Base-by-base conservation (phyloP, 2,797 vertebrate genomes). In the Gastrophryne carolinensis region DNA sequence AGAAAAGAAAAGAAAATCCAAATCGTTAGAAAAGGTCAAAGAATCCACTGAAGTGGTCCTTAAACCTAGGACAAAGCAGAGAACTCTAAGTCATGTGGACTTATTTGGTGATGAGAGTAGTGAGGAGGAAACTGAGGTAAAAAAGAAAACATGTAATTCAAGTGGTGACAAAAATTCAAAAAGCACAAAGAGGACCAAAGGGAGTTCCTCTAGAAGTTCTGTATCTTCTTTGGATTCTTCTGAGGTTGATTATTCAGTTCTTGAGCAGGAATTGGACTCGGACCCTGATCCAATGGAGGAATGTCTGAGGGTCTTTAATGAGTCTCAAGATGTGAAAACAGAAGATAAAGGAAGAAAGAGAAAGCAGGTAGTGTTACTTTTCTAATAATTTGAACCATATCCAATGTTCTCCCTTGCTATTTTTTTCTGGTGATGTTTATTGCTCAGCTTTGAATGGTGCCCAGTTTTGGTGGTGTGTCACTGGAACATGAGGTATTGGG, bases 281-380 rank as follows among this genome's bases (percentile, higher is more conserved):
- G 96, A 98, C 75, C 92, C 92, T 0, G 98, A 99, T 75, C 96
- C 97, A 0, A 94, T 99, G 95, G 98, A 99, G 80, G 98, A 99
- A 84, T 99, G 98, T 79, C 88, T 99, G 58, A 83, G 97, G 71
- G 98, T 99, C 79, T 99, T 99, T 83, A 97, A 98, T 0, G 98
- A 99, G 81, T 97, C 97, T 34, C 95, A 91, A 10, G 94, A 94
- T 1, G 93, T 98, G 79, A 98, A 98, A 89, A 95, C 80, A 0
- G 95, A 98, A 82, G 94, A 98, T 89, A 97, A 95, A 80, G 97
- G 97, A 56, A 91, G 98, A 64, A 92, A 95, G 86, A 88, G 90
- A 0, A 96, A 94, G 74, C 95, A 95, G 96, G 96, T 98, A 91
- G 84, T 4, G 13, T 39, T n/a, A n/a, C n/a, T n/a, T n/a, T n/a